A percentile compares a stretch with the other conserved stretches of the same genome.
Evolutionary conservation across 2,113 vertebrate genomes (phyloP).

Genomic region (Zonotrichia leucophrys): DNA sequence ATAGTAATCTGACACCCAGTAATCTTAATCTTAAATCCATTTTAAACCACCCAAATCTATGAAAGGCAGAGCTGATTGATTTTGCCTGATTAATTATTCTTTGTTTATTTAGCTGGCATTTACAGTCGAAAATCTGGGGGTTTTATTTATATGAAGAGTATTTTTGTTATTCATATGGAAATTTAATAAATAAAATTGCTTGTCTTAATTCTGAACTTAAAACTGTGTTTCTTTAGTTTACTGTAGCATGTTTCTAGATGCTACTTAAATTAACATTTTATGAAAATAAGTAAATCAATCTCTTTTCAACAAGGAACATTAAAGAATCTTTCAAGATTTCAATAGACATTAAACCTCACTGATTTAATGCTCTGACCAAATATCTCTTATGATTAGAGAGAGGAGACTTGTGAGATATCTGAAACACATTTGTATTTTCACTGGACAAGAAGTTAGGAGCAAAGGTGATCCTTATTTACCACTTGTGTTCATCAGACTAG

Average conservation of each 20-base stretch:
- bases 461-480: neutral
- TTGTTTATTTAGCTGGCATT: neutral
- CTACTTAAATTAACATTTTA: neutral
- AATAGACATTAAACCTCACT: neutral
- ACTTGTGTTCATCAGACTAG: neutral
- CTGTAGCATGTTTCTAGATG: neutral
- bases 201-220: neutral
- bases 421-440: neutral
- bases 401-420: neutral
- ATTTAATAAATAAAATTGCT: neutral
- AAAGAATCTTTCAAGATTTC: neutral
- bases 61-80: neutral
- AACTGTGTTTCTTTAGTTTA: neutral
- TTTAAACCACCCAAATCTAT: neutral
- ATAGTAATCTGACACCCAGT: neutral
- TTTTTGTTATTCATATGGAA: neutral
- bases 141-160: neutral
- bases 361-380: neutral
- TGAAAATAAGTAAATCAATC: neutral
- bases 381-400: neutral
- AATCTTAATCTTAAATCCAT: neutral
- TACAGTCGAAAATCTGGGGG: neutral
- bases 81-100: neutral
- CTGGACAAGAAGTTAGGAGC: neutral
- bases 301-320: neutral